A percentile compares a stretch with the other conserved stretches of the same genome.
Conservation (phyloP, 2,797 vertebrate genomes). For the Tachyglossus aculeatus region DNA sequence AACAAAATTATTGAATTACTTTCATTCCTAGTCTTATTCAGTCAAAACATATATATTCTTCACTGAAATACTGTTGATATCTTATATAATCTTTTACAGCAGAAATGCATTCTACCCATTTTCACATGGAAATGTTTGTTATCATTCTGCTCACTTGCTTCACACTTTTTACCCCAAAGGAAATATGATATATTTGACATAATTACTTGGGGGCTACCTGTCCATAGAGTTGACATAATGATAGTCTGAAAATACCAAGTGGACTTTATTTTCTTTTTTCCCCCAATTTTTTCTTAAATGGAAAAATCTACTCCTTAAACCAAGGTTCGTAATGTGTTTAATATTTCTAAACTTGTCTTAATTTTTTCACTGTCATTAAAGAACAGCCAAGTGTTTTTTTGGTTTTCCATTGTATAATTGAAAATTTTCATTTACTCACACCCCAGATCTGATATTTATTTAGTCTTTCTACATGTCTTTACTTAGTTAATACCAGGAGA, state of each 20-base stretch:
- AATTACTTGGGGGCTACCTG: conserved; percentile 63
- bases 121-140: conserved; percentile 66
- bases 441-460: conserved; percentile 66
- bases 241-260: conserved; percentile 67
- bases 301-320: conserved; percentile 12
- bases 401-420: conserved; percentile 57
- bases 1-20: conserved; percentile 50
- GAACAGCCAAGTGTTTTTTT: conserved; percentile 21
- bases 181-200: conserved; percentile 56
- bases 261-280: conserved; percentile 39
- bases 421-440: conserved; percentile 42
- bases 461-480: conserved; percentile 71
- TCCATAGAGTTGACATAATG: conserved; percentile 47
- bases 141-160: conserved; percentile 69
- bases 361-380: neutral
- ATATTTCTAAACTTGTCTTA: neutral
- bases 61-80: conserved; percentile 60
- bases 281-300: conserved; percentile 21
- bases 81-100: conserved; percentile 69
- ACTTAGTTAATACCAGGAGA: conserved; percentile 70
- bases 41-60: conserved; percentile 32
- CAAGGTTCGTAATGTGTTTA: neutral
- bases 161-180: conserved; percentile 57
- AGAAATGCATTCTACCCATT: conserved; percentile 70
- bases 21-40: neutral